phyloP scores from a whole-genome alignment of 2,888 invertebrate species.

The Rutpela maculata region DNA sequence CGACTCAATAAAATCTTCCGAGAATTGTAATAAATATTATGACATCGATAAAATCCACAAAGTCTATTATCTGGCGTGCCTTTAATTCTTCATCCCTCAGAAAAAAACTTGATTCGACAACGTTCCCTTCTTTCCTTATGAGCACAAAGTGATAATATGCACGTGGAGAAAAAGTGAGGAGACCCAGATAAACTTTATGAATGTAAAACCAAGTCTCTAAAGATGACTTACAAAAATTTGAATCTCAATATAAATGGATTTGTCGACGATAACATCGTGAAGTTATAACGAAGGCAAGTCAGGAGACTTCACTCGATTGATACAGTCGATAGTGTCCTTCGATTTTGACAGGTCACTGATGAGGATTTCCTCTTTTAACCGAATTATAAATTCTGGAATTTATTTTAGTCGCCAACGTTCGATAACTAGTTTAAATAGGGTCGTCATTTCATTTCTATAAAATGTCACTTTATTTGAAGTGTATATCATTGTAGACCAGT shows the following conservation, averaged over 20 bases:
- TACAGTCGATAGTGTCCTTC: constrained; percentile 70
- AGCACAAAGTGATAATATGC: constrained; percentile 11
- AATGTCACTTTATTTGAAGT: constrained; percentile 4
- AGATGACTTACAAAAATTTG: constrained; percentile 71
- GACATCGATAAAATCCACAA: constrained; percentile 39
- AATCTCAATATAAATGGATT: constrained; percentile 74
- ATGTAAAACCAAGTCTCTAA: constrained; percentile 62
- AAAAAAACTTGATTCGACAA: not conserved
- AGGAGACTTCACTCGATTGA: constrained; percentile 64
- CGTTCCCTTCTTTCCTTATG: constrained; percentile 2
- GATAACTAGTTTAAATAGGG: constrained; percentile 32
- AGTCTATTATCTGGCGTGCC: constrained; percentile 32
- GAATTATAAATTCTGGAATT: constrained; percentile 70
- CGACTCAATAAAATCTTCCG: constrained; percentile 39
- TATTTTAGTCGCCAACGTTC: constrained; percentile 50
- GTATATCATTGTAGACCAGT: constrained; percentile 4
- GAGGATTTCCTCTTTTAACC: constrained; percentile 70
- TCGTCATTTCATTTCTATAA: constrained; percentile 20
- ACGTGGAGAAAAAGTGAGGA: constrained; percentile 25
- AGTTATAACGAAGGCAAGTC: constrained; percentile 68
- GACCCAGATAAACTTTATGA: constrained; percentile 47
- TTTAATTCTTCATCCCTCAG: not conserved
- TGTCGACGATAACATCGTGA: constrained; percentile 70
- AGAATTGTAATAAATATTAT: constrained; percentile 43
- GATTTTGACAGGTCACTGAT: constrained; percentile 68